Evolutionary conservation across 2,888 invertebrate genomes (phyloP), one percentile per base, ranked within the genome.

Genomic region (Mythimna lalbum): DNA sequence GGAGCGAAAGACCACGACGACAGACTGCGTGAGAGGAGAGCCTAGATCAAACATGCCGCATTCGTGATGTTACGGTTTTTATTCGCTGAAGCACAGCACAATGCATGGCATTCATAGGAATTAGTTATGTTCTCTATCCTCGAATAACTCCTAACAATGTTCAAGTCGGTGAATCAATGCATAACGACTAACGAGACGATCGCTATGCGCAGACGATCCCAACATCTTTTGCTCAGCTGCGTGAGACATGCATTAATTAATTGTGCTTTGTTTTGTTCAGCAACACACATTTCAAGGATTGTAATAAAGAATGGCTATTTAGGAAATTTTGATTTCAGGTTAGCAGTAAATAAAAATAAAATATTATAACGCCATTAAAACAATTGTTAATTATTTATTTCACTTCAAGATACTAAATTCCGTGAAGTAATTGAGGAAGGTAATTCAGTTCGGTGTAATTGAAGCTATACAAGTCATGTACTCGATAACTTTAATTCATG

Each of bases 231-330:
- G 52, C 56, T 55, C 60, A 12, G 49, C 4, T 19, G 39, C 52
- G 53, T 65, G 52, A 65, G 55, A 55, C 55, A 56, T 7, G 63
- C 55, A 55, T 50, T 47, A 23, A 73, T 71, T 82, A 69, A 79
- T 68, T 63, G 14, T 60, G 36, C 68, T 77, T 75, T 77, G 70
- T 74, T 76, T 68, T 68, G 31, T 47, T 53, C 49, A n/a, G 52
- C 31, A 56, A 61, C 21, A 67, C 50, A n/a, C 39, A 60, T 50
- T 21, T 63, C n/a, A 75, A 71, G 69, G 49, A 69, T 36, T 63
- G 53, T 21, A 57, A 49, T 9, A 27, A n/a, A 63, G 50, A 53
- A 49, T 61, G 27, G 55, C 56, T 17, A 52, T 31, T 36, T 19
- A 33, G 36, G 19, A 53, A 63, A 50, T 53, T 36, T 57, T 19